phyloP scores from a whole-genome alignment of 2,113 vertebrate species.

The Polypterus senegalus region DNA sequence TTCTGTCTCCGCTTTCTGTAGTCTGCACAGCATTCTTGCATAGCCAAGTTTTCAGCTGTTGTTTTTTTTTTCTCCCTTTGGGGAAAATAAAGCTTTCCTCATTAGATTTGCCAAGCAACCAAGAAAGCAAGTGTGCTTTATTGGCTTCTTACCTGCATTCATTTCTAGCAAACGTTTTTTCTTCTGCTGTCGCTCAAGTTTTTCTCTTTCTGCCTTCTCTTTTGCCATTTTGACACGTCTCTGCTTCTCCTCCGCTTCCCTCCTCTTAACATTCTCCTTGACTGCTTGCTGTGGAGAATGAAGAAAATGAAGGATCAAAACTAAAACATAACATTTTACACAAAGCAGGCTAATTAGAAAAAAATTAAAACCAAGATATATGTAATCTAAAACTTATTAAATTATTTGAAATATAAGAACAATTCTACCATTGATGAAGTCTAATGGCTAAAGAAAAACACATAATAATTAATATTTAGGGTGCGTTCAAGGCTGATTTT shows the following conservation, averaged over 20 bases:
- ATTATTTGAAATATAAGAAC: background rate
- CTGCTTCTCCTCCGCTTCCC: conserved; percentile 83
- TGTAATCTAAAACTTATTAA: conserved; percentile 15
- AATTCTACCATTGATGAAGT: too few species aligned
- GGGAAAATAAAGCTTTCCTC: too few species aligned
- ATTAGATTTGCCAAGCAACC: too few species aligned
- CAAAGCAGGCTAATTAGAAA: too few species aligned
- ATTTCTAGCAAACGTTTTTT: conserved; percentile 80
- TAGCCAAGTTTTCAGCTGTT: too few species aligned
- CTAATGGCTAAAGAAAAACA: too few species aligned
- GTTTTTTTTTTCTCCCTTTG: too few species aligned
- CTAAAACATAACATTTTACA: background rate
- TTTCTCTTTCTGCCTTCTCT: conserved; percentile 86
- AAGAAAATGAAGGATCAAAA: conserved; percentile 12
- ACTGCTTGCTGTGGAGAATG: conserved; percentile 67
- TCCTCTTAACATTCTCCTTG: conserved; percentile 73
- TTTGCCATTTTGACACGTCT: conserved; percentile 70
- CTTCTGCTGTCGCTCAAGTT: conserved; percentile 77
- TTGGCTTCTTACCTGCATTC: conserved; percentile 65
- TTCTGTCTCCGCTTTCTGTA: too few species aligned
- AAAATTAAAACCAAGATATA: background rate
- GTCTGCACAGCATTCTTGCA: too few species aligned
- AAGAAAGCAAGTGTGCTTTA: conserved; percentile 10
- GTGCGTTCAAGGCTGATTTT: too few species aligned
- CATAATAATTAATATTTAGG: too few species aligned